Evolutionary conservation across 2,113 vertebrate genomes (phyloP).

Genomic region (Pyrgilauda ruficollis): DNA sequence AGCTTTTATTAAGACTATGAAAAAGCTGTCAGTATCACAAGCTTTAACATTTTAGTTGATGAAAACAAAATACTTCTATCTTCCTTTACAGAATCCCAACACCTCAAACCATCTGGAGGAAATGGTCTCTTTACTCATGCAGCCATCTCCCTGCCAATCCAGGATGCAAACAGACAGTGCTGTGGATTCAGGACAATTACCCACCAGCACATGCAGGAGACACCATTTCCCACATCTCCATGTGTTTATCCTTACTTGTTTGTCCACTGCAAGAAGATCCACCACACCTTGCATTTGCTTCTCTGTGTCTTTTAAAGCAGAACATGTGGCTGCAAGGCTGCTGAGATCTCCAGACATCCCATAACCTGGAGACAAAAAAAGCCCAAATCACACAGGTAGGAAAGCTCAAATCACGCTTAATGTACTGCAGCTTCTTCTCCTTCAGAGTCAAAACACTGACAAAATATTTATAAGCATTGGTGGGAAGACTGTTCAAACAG

Average conservation of each 20-base stretch:
- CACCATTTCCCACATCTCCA: not conserved
- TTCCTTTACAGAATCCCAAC: not conserved
- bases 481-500: not conserved
- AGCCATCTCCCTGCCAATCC: not conserved
- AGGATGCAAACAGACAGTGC: not conserved
- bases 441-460: not conserved
- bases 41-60: not conserved
- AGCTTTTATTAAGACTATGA: not conserved
- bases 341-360: slow-evolving; percentile 82
- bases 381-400: not conserved
- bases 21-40: not conserved
- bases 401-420: not conserved
- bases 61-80: not conserved
- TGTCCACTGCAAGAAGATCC: slow-evolving; percentile 80
- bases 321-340: slow-evolving; percentile 73
- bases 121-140: not conserved
- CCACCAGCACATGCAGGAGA: not conserved
- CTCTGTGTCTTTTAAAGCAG: slow-evolving; percentile 63
- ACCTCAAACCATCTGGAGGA: not conserved
- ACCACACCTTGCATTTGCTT: slow-evolving; percentile 70
- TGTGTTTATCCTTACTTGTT: slow-evolving; percentile 69
- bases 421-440: not conserved
- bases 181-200: not conserved
- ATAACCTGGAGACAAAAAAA: slow-evolving; percentile 75
- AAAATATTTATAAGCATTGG: not conserved